Percentiles rank a stretch among this genome's conserved stretches.
Conservation (phyloP, 2,797 vertebrate species). For the Rostrhamus sociabilis region DNA sequence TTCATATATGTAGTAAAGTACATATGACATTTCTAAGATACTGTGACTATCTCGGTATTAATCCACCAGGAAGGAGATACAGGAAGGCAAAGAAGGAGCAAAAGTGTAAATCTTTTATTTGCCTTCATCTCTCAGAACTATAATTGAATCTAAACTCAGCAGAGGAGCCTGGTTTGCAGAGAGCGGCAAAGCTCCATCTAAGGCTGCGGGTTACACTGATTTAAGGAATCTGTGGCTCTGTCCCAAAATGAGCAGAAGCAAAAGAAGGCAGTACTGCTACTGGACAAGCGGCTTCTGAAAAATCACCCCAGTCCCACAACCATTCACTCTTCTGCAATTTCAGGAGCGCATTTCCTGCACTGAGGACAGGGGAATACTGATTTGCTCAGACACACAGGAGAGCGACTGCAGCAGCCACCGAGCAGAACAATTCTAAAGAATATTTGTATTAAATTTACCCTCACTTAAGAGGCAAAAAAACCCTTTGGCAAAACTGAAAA, state of each 20-base stretch:
- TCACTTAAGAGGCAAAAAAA: background rate
- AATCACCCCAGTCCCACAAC: background rate
- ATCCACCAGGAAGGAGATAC: background rate
- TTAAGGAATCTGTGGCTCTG: background rate
- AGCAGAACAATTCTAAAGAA: background rate
- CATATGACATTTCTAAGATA: background rate
- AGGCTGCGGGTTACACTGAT: background rate
- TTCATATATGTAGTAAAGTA: background rate
- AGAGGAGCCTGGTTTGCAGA: background rate
- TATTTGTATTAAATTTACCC: background rate
- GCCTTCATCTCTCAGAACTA: background rate
- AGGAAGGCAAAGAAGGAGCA: background rate
- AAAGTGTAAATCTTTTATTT: background rate
- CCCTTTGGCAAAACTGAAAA: background rate
- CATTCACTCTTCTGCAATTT: background rate
- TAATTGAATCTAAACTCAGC: background rate
- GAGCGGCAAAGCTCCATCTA: background rate
- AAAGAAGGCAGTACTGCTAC: background rate
- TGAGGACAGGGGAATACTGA: background rate
- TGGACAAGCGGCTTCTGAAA: background rate
- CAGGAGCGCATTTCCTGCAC: background rate
- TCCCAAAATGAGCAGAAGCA: background rate
- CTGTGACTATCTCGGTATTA: background rate
- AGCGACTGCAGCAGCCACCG: background rate
- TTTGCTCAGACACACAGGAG: background rate